Evolutionary conservation across 2,888 invertebrate genomes (phyloP), one percentile per base, ranked within the genome.

Genomic region (Aradus depressus): DNA sequence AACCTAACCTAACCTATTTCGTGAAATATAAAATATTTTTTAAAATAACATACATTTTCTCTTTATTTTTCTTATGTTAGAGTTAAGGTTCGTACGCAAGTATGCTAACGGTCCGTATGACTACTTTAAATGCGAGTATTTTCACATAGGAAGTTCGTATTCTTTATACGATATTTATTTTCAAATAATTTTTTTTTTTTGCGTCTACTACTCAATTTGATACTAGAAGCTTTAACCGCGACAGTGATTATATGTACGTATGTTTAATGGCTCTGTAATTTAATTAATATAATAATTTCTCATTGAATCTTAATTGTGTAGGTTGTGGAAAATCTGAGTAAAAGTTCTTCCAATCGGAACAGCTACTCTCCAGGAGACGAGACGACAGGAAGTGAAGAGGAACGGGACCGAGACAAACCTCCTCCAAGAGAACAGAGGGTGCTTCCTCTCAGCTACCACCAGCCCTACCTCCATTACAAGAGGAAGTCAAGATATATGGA

Each of bases 401-500:
- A 31, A 26, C 28, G 47, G 31, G 44, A 50, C 21, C 50, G 42
- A 43, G 47, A 37, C 19, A 25, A 28, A 12, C 22, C 43, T 6
- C n/a, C n/a, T n/a, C n/a, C n/a, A n/a, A n/a, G n/a, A n/a, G n/a
- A n/a, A n/a, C n/a, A n/a, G n/a, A 43, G 54, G 32, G 22, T 39
- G 25, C 22, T 50, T 4, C 51, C 50, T 3, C 25, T 50, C 22
- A 50, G 52, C 14, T 54, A 57, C n/a, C n/a, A n/a, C n/a, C 48
- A 50, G 31, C 44, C 51, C 2, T 50, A 57, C 28, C 47, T 59
- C 4, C 54, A 58, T 21, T 54, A 57, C 41, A 62, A 62, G 48
- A 45, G 61, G 16, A 61, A 59, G 48, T 56, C 61, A 4, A 55
- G 59, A 50, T 61, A 62, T 35, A 57, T 62, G 58, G 62, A 62